Percentiles rank a stretch among this genome's conserved stretches.
Conservation (phyloP, 2,113 vertebrate species). For the Phaetusa simplex region DNA sequence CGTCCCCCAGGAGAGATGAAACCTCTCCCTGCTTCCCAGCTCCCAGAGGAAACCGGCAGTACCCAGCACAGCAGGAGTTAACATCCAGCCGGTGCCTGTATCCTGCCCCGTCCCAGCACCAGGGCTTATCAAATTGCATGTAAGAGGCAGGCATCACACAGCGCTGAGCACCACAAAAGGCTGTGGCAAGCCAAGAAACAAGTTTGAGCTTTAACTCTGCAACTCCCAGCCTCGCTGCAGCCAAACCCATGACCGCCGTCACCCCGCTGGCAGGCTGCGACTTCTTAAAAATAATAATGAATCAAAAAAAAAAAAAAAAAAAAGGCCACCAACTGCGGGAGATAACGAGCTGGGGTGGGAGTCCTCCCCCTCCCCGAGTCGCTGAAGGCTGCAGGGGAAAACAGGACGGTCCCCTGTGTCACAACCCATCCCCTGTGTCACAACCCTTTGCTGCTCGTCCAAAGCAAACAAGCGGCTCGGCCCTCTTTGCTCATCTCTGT, state of each 20-base stretch:
- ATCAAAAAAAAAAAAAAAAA: neutral
- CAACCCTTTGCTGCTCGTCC: neutral
- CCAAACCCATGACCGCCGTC: neutral
- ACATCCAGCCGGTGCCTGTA: neutral
- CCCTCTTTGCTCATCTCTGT: neutral
- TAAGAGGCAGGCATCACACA: neutral
- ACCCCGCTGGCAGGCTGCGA: neutral
- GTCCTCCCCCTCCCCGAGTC: neutral
- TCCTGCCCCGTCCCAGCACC: slow-evolving; percentile 52
- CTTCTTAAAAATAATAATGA: neutral
- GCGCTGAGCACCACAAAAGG: slow-evolving; percentile 55
- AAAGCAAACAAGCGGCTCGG: slow-evolving; percentile 3
- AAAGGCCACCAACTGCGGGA: neutral
- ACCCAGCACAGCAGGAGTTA: slow-evolving; percentile 34
- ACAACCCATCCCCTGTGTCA: slow-evolving; percentile 9
- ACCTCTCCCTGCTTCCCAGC: neutral
- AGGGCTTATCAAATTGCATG: slow-evolving; percentile 51
- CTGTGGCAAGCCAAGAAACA: slow-evolving; percentile 28
- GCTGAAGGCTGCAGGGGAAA: neutral
- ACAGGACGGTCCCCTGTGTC: slow-evolving; percentile 28
- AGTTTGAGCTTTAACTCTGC: slow-evolving; percentile 50
- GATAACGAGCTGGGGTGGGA: neutral
- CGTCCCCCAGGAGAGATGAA: accelerated
- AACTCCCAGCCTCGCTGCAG: neutral
- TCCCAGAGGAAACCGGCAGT: neutral